Evolutionary conservation across 2,888 invertebrate genomes (phyloP), one percentile per base, ranked within the genome.

Genomic region (Eristalis tenax): DNA sequence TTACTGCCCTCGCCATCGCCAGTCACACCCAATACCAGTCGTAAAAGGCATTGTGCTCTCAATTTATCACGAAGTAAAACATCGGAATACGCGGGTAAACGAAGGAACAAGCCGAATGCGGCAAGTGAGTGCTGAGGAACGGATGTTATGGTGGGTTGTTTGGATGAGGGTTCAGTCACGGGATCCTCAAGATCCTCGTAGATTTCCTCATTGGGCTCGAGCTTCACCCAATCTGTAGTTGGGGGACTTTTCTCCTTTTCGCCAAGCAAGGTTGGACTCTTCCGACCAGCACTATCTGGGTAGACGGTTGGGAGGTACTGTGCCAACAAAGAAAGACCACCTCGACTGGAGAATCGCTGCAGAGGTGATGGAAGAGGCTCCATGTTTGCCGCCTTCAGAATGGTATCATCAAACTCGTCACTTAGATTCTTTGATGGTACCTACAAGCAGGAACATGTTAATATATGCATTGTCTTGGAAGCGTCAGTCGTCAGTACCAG

Each of bases 101-200:
- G 95, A 26, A 99, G 94, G 92, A 99, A 97, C 82, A 98, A 93
- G 0, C 97, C 97, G 91, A 99, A 97, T 15, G 98, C 98, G 1
- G 97, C 96, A 88, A 99, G 94, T 64, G 98, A 98, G 93, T 98
- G 98, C 74, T 97, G 96, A 6, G 98, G 98, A 77, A 97, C 96
- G 71, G 95, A 94, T n/a, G 95, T 94, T 8, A 94, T 94, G 2
- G 94, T 93, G 3, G 94, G 90, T 23, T 94, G 91, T 89, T 94
- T 94, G 0, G 94, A 92, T 1, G 94, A 91, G 10, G 94, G 92
- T 88, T 94, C 94, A 5, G 94, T 93, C 26, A 92, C 90, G 10
- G 92, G 92, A 89, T 95, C 95, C 88, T 95, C 95, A 15, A 95
- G 90, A 89, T 95, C 95, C 89, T 95, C 95, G 89, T 95, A 95